These are phyloP conservation scores for Choreutis nemorana DNA, from an alignment of 2,888 invertebrate genomes.

Conservation along the genomic window DNA sequence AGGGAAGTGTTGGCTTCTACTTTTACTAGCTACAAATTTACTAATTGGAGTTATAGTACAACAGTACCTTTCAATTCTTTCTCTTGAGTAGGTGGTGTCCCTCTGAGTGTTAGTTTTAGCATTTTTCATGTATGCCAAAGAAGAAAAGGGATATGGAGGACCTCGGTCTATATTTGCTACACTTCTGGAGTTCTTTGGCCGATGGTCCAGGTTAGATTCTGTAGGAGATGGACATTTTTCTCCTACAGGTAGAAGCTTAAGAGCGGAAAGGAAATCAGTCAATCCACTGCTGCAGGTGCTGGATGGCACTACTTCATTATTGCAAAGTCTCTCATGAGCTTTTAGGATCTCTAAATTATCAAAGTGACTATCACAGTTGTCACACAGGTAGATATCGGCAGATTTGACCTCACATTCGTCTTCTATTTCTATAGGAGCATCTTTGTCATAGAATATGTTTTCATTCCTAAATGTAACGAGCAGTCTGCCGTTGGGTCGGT, in stretches of 20 bases:
- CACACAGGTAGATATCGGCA: constrained; percentile 77
- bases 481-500: constrained; percentile 69
- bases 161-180: constrained; percentile 42
- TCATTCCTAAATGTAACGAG: constrained; percentile 80
- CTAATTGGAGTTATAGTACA: constrained; percentile 28
- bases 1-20: constrained; percentile 44
- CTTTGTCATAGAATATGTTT: constrained; percentile 67
- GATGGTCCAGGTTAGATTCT: constrained; percentile 19
- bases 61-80: constrained; percentile 53
- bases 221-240: constrained; percentile 13
- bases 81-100: constrained; percentile 38
- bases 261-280: constrained; percentile 43
- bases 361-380: constrained; percentile 78
- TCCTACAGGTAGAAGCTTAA: constrained; percentile 33
- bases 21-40: constrained; percentile 43
- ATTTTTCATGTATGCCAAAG: constrained; percentile 47
- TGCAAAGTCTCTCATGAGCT: constrained; percentile 56
- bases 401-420: constrained; percentile 64
- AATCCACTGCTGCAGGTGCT: constrained; percentile 30
- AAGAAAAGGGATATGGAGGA: constrained; percentile 57
- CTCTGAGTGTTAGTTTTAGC: constrained; percentile 33
- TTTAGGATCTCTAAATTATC: constrained; percentile 49
- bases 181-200: constrained; percentile 35
- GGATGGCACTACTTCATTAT: constrained; percentile 27
- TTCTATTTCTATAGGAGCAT: constrained; percentile 30